These are phyloP conservation scores for Ormyrus thymus DNA, from an alignment of 2,888 invertebrate genomes.

Conservation along the genomic window DNA sequence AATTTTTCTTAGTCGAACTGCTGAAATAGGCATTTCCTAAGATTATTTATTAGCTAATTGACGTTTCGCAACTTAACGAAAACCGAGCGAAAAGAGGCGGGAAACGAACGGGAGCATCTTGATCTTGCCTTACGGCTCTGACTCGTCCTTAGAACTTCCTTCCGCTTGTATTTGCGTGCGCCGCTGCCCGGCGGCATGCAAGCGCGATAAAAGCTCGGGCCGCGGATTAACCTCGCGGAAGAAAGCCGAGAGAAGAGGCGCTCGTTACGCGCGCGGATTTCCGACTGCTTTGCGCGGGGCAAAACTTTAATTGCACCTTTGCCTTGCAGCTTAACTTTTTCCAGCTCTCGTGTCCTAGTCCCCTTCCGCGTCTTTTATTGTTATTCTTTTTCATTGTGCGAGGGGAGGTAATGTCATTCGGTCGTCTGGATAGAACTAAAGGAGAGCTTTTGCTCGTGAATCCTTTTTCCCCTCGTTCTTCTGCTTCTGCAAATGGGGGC, in stretches of 20 bases:
- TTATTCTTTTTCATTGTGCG: constrained; percentile 15
- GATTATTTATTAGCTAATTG: no score
- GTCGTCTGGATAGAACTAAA: no score
- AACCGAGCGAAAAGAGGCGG: constrained; percentile 1
- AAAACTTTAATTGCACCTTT: constrained; percentile 34
- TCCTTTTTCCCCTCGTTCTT: no score
- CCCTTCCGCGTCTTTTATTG: constrained; percentile 17
- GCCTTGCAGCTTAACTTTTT: not conserved
- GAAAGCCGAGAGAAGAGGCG: not conserved
- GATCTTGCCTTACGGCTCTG: constrained; percentile 30
- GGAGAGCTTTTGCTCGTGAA: no score
- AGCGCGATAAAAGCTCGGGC: constrained; percentile 35
- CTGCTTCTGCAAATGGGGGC: constrained; percentile 5
- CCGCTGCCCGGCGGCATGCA: not conserved
- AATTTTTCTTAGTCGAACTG: no score
- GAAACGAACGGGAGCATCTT: constrained; percentile 10
- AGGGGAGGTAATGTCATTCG: no score
- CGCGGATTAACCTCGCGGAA: not conserved
- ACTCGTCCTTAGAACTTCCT: constrained; percentile 8
- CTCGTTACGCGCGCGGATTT: not conserved
- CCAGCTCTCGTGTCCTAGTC: not conserved
- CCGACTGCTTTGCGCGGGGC: constrained; percentile 27
- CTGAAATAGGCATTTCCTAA: no score
- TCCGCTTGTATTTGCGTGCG: constrained; percentile 16
- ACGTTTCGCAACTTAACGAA: no score